Evolutionary conservation across 2,113 vertebrate species (phyloP).

Genomic region (Noturus placidus): DNA sequence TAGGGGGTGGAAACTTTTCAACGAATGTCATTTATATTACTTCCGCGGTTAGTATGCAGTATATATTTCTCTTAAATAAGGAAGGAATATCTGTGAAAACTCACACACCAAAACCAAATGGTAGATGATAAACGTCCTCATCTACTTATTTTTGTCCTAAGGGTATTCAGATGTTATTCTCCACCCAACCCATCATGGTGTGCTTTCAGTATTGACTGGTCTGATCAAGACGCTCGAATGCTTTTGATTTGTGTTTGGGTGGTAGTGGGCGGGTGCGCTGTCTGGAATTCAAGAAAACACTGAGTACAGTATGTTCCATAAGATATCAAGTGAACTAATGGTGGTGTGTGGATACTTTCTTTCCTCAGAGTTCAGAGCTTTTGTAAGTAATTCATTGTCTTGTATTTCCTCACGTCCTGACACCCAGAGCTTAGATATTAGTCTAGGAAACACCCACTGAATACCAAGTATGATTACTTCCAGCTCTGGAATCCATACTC

Average conservation of each 20-base stretch:
- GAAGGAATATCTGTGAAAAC: background rate
- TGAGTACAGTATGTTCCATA: slow-evolving; percentile 12
- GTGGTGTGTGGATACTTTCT: background rate
- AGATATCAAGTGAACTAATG: slow-evolving; percentile 7
- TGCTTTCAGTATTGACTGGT: background rate
- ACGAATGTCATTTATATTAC: background rate
- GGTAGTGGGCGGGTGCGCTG: background rate
- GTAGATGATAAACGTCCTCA: background rate
- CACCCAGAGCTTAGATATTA: background rate
- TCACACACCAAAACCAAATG: background rate
- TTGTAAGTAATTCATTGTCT: background rate
- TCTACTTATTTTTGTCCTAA: background rate
- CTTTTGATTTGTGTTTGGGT: slow-evolving; percentile 20
- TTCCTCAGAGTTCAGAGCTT: background rate
- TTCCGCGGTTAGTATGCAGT: background rate
- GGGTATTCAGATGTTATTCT: background rate
- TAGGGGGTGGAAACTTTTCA: background rate
- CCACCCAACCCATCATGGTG: background rate
- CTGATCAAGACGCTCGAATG: background rate
- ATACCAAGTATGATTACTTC: background rate
- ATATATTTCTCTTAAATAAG: background rate
- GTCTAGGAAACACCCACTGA: background rate
- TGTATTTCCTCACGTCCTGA: background rate
- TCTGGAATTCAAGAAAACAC: slow-evolving; percentile 13
- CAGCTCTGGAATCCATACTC: background rate